phyloP scores from a whole-genome alignment of 2,888 invertebrate genomes.

The Caenorhabditis sulstoni region DNA sequence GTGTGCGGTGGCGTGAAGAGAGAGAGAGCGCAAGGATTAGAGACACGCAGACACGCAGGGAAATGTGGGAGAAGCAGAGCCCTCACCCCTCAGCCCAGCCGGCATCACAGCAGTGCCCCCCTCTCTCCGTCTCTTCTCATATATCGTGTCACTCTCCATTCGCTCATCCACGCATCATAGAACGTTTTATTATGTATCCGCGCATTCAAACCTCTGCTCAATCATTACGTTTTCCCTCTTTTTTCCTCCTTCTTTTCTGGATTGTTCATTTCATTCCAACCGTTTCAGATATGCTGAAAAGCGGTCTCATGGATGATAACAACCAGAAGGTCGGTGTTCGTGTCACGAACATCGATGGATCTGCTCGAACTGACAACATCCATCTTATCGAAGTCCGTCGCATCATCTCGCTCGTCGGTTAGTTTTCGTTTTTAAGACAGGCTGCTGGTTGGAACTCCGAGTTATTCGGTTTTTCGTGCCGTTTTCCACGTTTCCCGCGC shows the following conservation, averaged over 20 bases:
- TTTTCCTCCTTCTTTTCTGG: constrained; percentile 5
- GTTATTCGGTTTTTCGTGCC: background rate
- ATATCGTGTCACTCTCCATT: constrained; percentile 25
- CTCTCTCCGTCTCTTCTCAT: constrained; percentile 31
- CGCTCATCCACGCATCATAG: constrained; percentile 44
- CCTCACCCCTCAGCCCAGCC: constrained; percentile 41
- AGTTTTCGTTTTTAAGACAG: constrained; percentile 19
- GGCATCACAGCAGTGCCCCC: constrained; percentile 21
- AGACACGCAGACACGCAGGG: constrained; percentile 6
- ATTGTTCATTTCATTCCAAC: constrained; percentile 3
- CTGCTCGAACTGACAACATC: constrained; percentile 32
- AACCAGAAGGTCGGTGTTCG: constrained; percentile 52
- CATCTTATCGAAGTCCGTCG: constrained; percentile 69
- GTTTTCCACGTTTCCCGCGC: constrained; percentile 5
- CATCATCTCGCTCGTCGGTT: constrained; percentile 66
- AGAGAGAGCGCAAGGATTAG: constrained; percentile 16
- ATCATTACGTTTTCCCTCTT: constrained; percentile 21
- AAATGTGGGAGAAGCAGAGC: constrained; percentile 20
- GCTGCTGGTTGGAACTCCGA: background rate
- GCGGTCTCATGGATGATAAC: constrained; percentile 50
- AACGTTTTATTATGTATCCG: constrained; percentile 36
- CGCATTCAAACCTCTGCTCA: constrained; percentile 6
- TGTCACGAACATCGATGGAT: constrained; percentile 33
- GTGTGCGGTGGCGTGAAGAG: constrained; percentile 29
- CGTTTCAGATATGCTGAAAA: constrained; percentile 51